Conservation (phyloP, 2,113 vertebrate species). For the Nyctibius bracteatus region DNA sequence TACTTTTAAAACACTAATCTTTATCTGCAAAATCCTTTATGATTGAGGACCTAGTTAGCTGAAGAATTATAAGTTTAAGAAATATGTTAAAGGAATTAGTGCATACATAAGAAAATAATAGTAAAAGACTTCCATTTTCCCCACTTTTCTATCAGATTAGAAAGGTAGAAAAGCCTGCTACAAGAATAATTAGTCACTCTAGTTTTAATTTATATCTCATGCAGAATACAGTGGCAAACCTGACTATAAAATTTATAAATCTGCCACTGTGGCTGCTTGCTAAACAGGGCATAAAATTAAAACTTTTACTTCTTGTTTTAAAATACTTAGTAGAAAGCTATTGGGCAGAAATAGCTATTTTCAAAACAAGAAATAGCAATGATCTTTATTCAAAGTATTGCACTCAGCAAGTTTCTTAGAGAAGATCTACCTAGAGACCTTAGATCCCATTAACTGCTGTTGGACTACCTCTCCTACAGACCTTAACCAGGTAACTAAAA, state of each 20-base stretch:
- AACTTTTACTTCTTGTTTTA: not conserved
- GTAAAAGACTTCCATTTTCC: not conserved
- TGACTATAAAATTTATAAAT: not conserved
- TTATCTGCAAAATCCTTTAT: not conserved
- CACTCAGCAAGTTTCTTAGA: not conserved
- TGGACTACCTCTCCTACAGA: not conserved
- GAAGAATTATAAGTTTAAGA: not conserved
- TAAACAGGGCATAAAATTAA: conserved; percentile 26
- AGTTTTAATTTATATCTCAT: not conserved
- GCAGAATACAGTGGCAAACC: not conserved
- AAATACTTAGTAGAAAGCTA: not conserved
- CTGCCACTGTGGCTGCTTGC: not conserved
- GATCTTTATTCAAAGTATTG: not conserved
- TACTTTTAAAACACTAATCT: not conserved
- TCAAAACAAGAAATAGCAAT: not conserved
- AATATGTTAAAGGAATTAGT: not conserved
- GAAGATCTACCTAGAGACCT: not conserved
- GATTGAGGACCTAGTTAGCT: not conserved
- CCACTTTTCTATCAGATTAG: not conserved
- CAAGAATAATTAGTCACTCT: not conserved
- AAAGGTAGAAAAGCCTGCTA: not conserved
- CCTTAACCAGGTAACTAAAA: not conserved
- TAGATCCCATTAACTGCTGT: accelerated
- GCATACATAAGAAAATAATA: not conserved
- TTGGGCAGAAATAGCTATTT: not conserved